Evolutionary conservation across 1,140 invertebrate species (phyloP), one percentile per base, ranked within the genome.

Genomic region (Drosophila chauvacae): DNA sequence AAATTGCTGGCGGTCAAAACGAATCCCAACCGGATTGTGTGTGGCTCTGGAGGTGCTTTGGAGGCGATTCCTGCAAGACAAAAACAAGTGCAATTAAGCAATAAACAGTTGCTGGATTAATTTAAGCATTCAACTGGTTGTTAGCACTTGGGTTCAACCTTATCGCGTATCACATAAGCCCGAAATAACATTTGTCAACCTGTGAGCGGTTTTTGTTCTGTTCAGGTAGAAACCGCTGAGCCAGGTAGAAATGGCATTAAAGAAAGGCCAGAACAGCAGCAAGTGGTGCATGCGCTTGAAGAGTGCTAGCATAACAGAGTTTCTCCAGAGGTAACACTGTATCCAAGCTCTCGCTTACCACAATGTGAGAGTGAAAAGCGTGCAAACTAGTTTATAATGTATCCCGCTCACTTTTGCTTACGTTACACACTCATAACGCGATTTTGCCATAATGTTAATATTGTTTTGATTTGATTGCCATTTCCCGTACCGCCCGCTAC

Each of bases 351-450:
- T 64, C 28, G 61, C 11, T 13, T n/a, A 41, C 41, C 30, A 14
- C 53, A 41, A 18, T 59, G 58, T 80, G 68, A 81, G 58, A 70
- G 82, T 57, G 23, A 58, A 68, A 68, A 55, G 35, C 69, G 45
- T 53, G 71, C 35, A 62, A 81, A 83, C 81, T 44, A 76, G 81
- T 83, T 83, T 76, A 47, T 47, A 60, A 51, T 60, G 50, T 26
- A 61, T 63, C 57, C 80, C 80, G 42, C 41, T 83, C 81, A 86
- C 72, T 80, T 65, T 71, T 70, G 55, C 80, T 61, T 64, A 82
- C 64, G 65, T 74, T 64, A 48, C 60, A 23, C 44, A 56, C 33
- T 39, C 55, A 45, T 62, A 37, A 35, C 37, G 64, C 42, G 47
- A 62, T 42, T 51, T 26, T 26, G 44, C 41, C 26, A 55, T 35